These are phyloP conservation scores for Glossosoma conforme DNA, from an alignment of 1,140 invertebrate genomes.

Conservation along the genomic window DNA sequence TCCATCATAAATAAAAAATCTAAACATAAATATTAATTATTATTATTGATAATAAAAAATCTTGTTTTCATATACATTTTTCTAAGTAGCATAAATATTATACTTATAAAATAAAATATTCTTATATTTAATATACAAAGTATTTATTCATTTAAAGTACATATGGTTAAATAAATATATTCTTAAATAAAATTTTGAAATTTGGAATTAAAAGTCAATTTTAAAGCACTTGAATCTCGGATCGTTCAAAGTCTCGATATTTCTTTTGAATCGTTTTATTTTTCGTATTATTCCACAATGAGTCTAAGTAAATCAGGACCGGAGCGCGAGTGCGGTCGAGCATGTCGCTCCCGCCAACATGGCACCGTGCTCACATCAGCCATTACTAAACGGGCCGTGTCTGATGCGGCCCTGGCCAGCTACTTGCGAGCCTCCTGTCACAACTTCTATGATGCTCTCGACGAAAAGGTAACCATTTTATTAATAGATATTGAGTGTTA, in stretches of 20 bases:
- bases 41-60: too few relatives aligned
- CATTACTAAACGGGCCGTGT: slow-evolving; percentile 54
- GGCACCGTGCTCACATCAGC: slow-evolving; percentile 55
- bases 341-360: slow-evolving; percentile 58
- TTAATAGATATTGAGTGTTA: not conserved
- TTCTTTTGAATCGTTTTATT: slow-evolving; percentile 3
- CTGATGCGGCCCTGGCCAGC: slow-evolving; percentile 50
- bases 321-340: slow-evolving; percentile 46
- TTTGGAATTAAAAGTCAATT: not conserved
- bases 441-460: slow-evolving; percentile 53
- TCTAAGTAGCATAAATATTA: too few relatives aligned
- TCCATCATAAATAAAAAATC: too few relatives aligned
- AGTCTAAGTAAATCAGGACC: slow-evolving; percentile 35
- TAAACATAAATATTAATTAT: too few relatives aligned
- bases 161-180: not conserved
- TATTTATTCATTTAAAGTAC: slow-evolving; percentile 3
- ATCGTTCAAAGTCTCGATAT: not conserved
- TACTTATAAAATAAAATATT: not conserved
- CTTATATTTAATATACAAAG: not conserved
- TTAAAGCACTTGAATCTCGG: slow-evolving; percentile 5
- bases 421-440: slow-evolving; percentile 55
- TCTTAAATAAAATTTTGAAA: not conserved
- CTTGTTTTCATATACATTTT: too few relatives aligned
- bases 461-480: slow-evolving; percentile 42
- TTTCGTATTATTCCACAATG: slow-evolving; percentile 33